Base-by-base conservation (phyloP, 2,113 vertebrate species). In the Myiopsitta monachus region DNA sequence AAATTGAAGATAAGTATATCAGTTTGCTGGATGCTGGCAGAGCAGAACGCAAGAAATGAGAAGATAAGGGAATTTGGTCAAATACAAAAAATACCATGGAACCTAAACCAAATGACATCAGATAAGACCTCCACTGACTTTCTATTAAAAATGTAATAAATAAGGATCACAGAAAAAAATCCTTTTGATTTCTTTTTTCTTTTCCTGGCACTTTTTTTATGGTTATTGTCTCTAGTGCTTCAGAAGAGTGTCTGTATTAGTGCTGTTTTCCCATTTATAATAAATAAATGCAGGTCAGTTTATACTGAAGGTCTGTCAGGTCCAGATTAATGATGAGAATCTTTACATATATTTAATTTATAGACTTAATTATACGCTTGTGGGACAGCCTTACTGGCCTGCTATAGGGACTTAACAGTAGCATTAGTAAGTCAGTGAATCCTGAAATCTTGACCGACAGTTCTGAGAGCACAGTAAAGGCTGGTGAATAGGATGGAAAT, bases 121-220 rank as follows among this genome's bases (percentile, higher is more conserved):
- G 98, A 98, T 98, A 98, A 98, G 94, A 66, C 93, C 91, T 95
- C 83, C 76, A 92, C 96, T 92, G 97, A 90, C 89, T 97, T 98
- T 97, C 98, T 97, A 97, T 98, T 98, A 98, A 98, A 98, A 98
- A 97, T 96, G 94, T 95, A 98, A 98, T 98, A 98, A 98, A 98
- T 98, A 97, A 97, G 96, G 97, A 97, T 96, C 81, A 97, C 67
- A 96, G 92, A 77, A 93, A 81, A 81, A 88, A 87, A 43, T 26
- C 54, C 7, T 51, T 63, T 7, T 78, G 86, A 8, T 94, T 93
- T 91, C 91, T 93, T 47, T 14, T 66, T 63, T 6, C 74, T 94
- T 95, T 57, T 11, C 1, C 43, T 66, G n/a, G 13, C 15, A 30
- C 19, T 46, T 52, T 82, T 64, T 78, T 62, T 92, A 80, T 68